Evolutionary conservation across 2,888 invertebrate genomes (phyloP).

Genomic region (Notocelia uddmanniana): DNA sequence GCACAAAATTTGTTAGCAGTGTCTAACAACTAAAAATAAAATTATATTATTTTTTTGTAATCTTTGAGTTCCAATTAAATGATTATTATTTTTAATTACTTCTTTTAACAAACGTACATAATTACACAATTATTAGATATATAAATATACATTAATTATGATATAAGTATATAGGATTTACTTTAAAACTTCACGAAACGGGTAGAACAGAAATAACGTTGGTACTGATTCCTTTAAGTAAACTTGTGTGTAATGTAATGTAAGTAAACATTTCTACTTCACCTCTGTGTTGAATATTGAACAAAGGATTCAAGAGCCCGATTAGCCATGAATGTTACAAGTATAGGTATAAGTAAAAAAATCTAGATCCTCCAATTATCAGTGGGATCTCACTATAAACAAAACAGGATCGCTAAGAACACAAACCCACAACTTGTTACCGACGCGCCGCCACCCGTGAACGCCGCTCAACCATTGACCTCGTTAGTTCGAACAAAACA

Average conservation of each 20-base stretch:
- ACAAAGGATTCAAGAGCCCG: slow-evolving; percentile 3
- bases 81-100: no score
- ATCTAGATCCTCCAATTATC: slow-evolving; percentile 30
- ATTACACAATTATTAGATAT: no score
- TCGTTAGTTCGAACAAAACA: slow-evolving; percentile 83
- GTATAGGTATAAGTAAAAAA: not conserved
- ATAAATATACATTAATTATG: no score
- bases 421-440: slow-evolving; percentile 66
- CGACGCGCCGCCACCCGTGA: slow-evolving; percentile 62
- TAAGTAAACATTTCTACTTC: not conserved
- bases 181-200: no score
- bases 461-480: slow-evolving; percentile 77
- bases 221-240: no score
- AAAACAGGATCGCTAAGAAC: slow-evolving; percentile 45
- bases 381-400: slow-evolving; percentile 34
- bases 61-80: no score
- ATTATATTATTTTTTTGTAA: no score
- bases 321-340: slow-evolving; percentile 6
- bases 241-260: not conserved
- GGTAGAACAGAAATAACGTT: no score
- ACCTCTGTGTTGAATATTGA: not conserved
- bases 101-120: no score
- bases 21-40: no score
- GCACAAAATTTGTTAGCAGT: no score
- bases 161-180: no score